Conservation (phyloP, 2,113 vertebrate genomes). For the Anthoscopus minutus region DNA sequence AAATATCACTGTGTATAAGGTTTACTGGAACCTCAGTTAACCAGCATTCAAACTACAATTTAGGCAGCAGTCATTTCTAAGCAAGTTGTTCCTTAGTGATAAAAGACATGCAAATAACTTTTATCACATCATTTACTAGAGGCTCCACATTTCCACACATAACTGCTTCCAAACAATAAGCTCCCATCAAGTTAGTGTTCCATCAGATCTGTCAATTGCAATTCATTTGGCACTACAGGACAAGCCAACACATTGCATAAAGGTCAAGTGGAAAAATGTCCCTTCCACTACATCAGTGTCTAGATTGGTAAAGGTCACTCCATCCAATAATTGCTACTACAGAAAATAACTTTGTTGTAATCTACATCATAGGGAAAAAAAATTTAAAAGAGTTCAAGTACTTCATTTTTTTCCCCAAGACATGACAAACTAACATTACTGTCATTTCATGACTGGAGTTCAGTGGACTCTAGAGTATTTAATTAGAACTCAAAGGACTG, state of each 20-base stretch:
- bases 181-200: conserved; percentile 23
- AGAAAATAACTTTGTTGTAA: conserved; percentile 38
- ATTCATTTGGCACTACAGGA: conserved; percentile 32
- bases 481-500: not conserved
- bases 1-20: not conserved
- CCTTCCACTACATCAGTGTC: conserved; percentile 61
- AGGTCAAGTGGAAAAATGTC: conserved; percentile 75
- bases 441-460: not conserved
- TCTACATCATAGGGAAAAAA: not conserved
- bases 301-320: conserved; percentile 68
- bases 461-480: not conserved
- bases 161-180: conserved; percentile 44
- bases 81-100: not conserved
- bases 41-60: not conserved
- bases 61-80: not conserved
- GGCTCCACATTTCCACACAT: not conserved
- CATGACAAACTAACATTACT: not conserved
- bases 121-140: not conserved
- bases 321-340: not conserved
- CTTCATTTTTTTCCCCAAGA: not conserved
- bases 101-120: not conserved
- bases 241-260: conserved; percentile 51
- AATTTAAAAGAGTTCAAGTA: not conserved
- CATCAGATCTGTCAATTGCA: conserved; percentile 59
- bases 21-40: not conserved